Conservation (phyloP, 2,888 invertebrate genomes). For the Hemicrepidius hirtus region DNA sequence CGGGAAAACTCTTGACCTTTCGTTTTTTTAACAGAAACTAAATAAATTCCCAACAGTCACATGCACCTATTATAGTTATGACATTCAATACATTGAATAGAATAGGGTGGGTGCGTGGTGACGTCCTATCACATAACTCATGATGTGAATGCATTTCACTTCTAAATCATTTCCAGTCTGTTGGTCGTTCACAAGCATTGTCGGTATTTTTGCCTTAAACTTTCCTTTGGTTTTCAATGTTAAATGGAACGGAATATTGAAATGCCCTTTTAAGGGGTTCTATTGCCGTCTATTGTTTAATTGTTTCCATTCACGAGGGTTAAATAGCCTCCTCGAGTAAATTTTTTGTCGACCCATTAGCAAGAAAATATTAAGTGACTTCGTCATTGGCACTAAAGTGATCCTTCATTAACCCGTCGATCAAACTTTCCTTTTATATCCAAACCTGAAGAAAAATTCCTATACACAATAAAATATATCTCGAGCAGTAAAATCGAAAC, state of each 20-base stretch:
- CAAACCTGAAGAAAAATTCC: not conserved
- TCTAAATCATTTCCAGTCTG: slow-evolving; percentile 69
- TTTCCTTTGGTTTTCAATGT: slow-evolving; percentile 51
- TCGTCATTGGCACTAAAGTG: slow-evolving; percentile 13
- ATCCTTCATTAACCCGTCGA: slow-evolving; percentile 6
- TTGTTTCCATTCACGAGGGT: slow-evolving; percentile 48
- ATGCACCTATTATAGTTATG: slow-evolving; percentile 56
- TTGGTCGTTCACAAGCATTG: slow-evolving; percentile 64
- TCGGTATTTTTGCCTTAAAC: slow-evolving; percentile 61
- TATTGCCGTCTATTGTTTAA: slow-evolving; percentile 48
- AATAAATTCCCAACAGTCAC: slow-evolving; percentile 53
- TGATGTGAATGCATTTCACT: slow-evolving; percentile 63
- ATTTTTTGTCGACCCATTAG: slow-evolving; percentile 35
- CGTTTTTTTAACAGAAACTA: slow-evolving; percentile 38
- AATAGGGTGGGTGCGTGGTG: slow-evolving; percentile 63
- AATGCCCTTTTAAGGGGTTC: slow-evolving; percentile 52
- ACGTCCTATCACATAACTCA: slow-evolving; percentile 67
- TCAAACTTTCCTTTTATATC: not conserved
- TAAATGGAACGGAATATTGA: slow-evolving; percentile 57
- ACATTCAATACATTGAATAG: slow-evolving; percentile 67
- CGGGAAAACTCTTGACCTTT: slow-evolving; percentile 21
- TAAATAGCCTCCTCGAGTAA: slow-evolving; percentile 39
- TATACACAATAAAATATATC: not conserved
- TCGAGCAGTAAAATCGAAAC: slow-evolving; percentile 31
- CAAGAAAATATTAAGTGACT: slow-evolving; percentile 37